phyloP scores from a whole-genome alignment of 2,113 vertebrate genomes.

The Suncus etruscus region DNA sequence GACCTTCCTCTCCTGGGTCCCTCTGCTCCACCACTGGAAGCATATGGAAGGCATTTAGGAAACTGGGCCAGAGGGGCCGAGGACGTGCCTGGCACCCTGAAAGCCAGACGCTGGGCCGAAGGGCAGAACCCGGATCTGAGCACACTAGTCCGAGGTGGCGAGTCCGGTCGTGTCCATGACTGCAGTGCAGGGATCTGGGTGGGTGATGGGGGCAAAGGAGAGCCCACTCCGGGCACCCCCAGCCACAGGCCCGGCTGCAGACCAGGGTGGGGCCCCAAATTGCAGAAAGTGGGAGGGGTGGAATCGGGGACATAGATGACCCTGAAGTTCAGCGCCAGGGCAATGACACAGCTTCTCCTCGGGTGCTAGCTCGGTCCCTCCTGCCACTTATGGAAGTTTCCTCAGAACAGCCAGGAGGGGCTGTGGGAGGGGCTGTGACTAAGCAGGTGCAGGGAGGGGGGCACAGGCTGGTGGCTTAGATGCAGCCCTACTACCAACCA shows the following conservation, averaged over 20 bases:
- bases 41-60: rapidly evolving
- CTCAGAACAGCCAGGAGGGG: background rate
- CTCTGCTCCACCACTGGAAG: background rate
- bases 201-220: background rate
- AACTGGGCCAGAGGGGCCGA: no score
- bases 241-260: background rate
- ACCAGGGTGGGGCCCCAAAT: no score
- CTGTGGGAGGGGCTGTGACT: background rate
- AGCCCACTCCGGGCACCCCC: background rate
- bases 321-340: background rate
- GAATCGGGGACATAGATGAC: no score
- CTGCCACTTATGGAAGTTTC: background rate
- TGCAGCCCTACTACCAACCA: background rate
- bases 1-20: background rate
- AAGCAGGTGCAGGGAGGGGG: background rate
- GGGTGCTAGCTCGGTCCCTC: background rate
- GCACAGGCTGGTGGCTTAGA: background rate
- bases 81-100: background rate
- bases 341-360: background rate
- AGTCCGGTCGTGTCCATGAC: background rate
- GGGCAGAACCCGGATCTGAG: rapidly evolving
- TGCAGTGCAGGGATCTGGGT: no score
- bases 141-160: rapidly evolving
- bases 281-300: no score
- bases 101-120: background rate